Evolutionary conservation across 2,888 invertebrate genomes (phyloP).

Genomic region (Lepidocyrtinus sp.): DNA sequence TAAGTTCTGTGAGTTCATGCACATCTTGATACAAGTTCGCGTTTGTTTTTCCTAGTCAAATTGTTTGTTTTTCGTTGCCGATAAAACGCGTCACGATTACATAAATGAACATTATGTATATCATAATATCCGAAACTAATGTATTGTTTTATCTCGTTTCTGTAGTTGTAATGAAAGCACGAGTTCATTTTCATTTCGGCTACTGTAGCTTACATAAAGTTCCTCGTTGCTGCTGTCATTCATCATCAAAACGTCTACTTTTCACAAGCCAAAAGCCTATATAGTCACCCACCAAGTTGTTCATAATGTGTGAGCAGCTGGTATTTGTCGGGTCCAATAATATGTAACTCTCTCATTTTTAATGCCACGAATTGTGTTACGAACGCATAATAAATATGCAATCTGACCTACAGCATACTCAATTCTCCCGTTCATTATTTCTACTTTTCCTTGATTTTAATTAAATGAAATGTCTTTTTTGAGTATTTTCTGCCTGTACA

Average conservation of each 20-base stretch:
- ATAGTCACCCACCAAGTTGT: not conserved
- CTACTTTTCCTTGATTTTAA: too few species aligned
- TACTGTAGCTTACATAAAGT: not conserved
- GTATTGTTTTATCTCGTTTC: not conserved
- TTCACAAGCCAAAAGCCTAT: too few species aligned
- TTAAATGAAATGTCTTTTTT: too few species aligned
- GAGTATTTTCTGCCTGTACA: too few species aligned
- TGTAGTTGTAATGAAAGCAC: not conserved
- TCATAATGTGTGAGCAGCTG: not conserved
- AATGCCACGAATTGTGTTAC: too few species aligned
- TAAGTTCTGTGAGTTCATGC: too few species aligned
- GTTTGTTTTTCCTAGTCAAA: not conserved
- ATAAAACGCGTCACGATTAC: not conserved
- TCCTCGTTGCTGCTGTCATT: not conserved
- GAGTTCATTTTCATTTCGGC: not conserved
- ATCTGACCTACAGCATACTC: too few species aligned
- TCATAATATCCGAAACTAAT: not conserved
- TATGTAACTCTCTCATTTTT: too few species aligned
- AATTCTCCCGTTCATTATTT: too few species aligned
- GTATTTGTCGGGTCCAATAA: not conserved
- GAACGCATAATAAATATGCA: too few species aligned
- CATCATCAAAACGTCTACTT: not conserved
- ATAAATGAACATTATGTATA: not conserved
- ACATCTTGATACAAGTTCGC: not conserved
- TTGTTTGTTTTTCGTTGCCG: not conserved